phyloP scores from a whole-genome alignment of 2,797 vertebrate species.

The Characodon lateralis region DNA sequence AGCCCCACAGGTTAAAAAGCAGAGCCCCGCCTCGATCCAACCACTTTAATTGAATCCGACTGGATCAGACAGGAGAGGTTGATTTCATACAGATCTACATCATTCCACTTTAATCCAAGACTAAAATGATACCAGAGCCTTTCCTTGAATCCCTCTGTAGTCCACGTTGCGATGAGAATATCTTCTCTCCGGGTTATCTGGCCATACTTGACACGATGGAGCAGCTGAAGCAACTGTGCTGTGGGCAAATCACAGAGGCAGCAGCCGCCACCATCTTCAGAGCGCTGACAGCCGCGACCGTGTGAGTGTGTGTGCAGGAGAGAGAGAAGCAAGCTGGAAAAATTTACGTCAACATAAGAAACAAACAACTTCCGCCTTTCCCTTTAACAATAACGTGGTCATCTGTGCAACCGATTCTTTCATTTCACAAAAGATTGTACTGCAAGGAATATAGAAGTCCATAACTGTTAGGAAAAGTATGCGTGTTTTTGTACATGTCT shows the following conservation, averaged over 20 bases:
- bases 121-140: constrained; percentile 20
- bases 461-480: no score
- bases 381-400: constrained; percentile 59
- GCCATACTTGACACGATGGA: constrained; percentile 15
- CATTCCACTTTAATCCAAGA: constrained; percentile 33
- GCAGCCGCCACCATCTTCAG: constrained; percentile 74
- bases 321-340: neutral
- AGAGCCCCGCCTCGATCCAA: constrained; percentile 47
- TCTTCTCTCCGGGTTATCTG: constrained; percentile 20
- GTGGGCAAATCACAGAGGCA: constrained; percentile 37
- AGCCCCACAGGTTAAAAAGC: constrained; percentile 59
- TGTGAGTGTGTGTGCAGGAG: constrained; percentile 4
- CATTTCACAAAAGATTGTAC: neutral
- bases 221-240: constrained; percentile 13
- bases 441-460: neutral
- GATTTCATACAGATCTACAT: constrained; percentile 38
- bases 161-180: constrained; percentile 28
- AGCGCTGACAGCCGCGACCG: constrained; percentile 41
- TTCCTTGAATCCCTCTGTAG: constrained; percentile 18
- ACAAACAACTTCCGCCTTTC: constrained; percentile 24
- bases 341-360: neutral
- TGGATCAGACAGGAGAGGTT: constrained; percentile 3
- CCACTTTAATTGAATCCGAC: constrained; percentile 49
- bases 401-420: neutral
- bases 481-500: neutral